These are phyloP conservation scores for Melieria crassipennis DNA, from an alignment of 2,888 invertebrate species.

Conservation along the genomic window DNA sequence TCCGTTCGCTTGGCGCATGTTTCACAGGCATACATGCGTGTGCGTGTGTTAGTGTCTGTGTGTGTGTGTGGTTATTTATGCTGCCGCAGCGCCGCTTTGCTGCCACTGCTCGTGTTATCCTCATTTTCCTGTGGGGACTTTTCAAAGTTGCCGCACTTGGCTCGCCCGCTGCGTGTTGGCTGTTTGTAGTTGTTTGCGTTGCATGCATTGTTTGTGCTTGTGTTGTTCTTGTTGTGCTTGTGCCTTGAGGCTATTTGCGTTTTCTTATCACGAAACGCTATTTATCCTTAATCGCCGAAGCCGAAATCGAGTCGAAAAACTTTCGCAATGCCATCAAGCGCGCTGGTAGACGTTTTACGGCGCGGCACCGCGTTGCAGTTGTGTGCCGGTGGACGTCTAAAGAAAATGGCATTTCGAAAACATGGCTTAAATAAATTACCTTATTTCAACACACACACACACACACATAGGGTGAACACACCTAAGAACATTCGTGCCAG, in stretches of 20 bases:
- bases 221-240: background rate
- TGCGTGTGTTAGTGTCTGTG: background rate
- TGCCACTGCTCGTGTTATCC: background rate
- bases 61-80: background rate
- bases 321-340: conserved; percentile 26
- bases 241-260: conserved; percentile 45
- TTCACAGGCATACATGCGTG: background rate
- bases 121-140: background rate
- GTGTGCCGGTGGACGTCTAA: conserved; percentile 3
- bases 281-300: conserved; percentile 53
- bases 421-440: conserved; percentile 43
- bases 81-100: background rate
- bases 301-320: conserved; percentile 47
- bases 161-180: no score
- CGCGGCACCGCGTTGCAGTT: background rate
- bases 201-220: background rate
- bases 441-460: conserved; percentile 26
- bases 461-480: background rate
- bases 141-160: no score
- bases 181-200: no score
- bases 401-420: conserved; percentile 32
- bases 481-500: no score
- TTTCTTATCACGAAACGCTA: conserved; percentile 60
- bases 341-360: background rate
- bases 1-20: background rate